Percentiles rank a stretch among this genome's conserved stretches.
phyloP scores from a whole-genome alignment of 2,113 vertebrate genomes.

The Nerophis lumbriciformis region DNA sequence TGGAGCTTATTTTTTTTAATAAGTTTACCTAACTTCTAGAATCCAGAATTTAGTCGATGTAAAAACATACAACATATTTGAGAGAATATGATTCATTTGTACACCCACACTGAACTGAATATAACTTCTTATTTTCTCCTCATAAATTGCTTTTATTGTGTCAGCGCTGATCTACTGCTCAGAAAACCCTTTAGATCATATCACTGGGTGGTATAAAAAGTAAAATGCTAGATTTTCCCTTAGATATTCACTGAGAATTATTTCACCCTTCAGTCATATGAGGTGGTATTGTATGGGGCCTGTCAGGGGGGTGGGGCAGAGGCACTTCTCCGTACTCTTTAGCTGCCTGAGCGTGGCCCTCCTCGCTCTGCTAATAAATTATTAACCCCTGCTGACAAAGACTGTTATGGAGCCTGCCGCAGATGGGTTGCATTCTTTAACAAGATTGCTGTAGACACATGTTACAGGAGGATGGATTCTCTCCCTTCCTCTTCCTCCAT shows the following conservation, averaged over 20 bases:
- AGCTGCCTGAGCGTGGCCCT: constrained; percentile 68
- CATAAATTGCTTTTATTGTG: constrained; percentile 51
- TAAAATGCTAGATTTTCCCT: constrained; percentile 47
- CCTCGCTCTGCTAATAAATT: constrained; percentile 76
- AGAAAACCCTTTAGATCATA: constrained; percentile 42
- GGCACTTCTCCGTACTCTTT: constrained; percentile 57
- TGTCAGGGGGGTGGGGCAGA: constrained; percentile 54
- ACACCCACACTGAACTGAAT: constrained; percentile 18
- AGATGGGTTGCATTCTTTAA: constrained; percentile 88
- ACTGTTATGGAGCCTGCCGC: constrained; percentile 75
- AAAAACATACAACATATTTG: constrained; percentile 21
- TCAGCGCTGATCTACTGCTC: constrained; percentile 33
- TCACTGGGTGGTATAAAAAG: constrained; percentile 38
- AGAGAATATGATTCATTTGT: constrained; percentile 32
- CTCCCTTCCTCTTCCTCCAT: constrained; percentile 81
- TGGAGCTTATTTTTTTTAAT: constrained; percentile 37
- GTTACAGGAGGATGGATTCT: constrained; percentile 93
- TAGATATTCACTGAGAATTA: constrained; percentile 63
- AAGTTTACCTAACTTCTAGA: constrained; percentile 36
- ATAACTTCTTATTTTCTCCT: constrained; percentile 32
- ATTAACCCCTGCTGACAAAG: constrained; percentile 82
- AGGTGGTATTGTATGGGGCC: constrained; percentile 59
- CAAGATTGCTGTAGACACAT: constrained; percentile 98
- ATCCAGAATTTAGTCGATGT: constrained; percentile 25
- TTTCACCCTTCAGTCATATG: constrained; percentile 57